A percentile compares a stretch with the other conserved stretches of the same genome.
Evolutionary conservation across 2,113 vertebrate species (phyloP).

Genomic region (Catharus minimus): DNA sequence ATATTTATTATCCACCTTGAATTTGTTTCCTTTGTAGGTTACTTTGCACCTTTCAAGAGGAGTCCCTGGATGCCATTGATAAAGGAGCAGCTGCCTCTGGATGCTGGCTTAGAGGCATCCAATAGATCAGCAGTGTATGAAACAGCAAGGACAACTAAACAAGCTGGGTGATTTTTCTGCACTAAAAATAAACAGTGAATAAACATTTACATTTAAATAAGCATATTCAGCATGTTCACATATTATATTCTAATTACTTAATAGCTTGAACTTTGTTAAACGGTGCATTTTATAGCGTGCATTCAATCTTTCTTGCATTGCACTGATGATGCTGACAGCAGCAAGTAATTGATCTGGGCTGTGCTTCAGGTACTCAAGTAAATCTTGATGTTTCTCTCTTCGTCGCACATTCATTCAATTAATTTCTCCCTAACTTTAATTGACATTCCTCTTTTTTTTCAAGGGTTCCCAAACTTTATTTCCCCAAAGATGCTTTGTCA

Average conservation of each 20-base stretch:
- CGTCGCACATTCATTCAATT: conserved; percentile 33
- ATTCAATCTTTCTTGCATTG: conserved; percentile 48
- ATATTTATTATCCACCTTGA: conserved; percentile 2
- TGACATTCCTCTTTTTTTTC: conserved; percentile 8
- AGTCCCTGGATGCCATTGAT: not conserved
- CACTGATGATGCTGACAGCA: conserved; percentile 40
- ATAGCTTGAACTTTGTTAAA: conserved; percentile 62
- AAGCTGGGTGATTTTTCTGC: not conserved
- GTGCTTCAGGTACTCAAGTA: conserved; percentile 51
- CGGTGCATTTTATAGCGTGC: not conserved
- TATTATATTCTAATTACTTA: conserved; percentile 66
- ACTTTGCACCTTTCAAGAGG: not conserved
- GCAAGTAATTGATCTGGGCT: conserved; percentile 58
- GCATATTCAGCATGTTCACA: conserved; percentile 63
- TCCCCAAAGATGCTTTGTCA: conserved; percentile 13
- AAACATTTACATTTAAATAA: conserved; percentile 56
- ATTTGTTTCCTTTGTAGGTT: conserved; percentile 22
- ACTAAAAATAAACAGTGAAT: conserved; percentile 60
- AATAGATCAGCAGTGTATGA: not conserved
- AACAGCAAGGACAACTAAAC: conserved; percentile 41
- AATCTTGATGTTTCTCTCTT: conserved; percentile 40
- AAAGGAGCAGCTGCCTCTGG: not conserved
- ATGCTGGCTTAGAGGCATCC: not conserved
- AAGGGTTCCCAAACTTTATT: conserved; percentile 30
- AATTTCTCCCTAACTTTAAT: conserved; percentile 30